These are phyloP conservation scores for Miichthys miiuy DNA, from an alignment of 2,797 vertebrate genomes.

Conservation along the genomic window DNA sequence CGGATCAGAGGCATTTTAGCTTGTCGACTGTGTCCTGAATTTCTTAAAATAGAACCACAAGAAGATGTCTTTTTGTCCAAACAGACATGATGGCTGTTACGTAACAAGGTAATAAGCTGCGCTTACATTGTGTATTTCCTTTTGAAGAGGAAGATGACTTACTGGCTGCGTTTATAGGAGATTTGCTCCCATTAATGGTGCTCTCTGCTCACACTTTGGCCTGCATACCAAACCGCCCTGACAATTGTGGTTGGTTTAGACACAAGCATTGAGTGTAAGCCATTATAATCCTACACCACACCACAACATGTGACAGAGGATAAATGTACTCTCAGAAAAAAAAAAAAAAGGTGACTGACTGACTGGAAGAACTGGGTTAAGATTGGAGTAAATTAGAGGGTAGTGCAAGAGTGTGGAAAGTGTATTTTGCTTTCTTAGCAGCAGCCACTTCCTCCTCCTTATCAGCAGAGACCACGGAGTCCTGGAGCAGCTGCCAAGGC, in stretches of 20 bases:
- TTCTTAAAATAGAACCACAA: slow-evolving; percentile 75
- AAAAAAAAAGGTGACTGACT: not conserved
- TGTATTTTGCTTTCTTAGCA: slow-evolving; percentile 57
- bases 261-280: slow-evolving; percentile 36
- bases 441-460: slow-evolving; percentile 75
- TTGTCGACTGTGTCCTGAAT: slow-evolving; percentile 42
- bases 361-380: slow-evolving; percentile 26
- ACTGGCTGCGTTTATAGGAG: slow-evolving; percentile 57
- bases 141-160: slow-evolving; percentile 62
- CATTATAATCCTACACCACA: slow-evolving; percentile 54
- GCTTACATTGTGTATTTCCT: slow-evolving; percentile 40
- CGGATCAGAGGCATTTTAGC: slow-evolving; percentile 56
- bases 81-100: slow-evolving; percentile 69
- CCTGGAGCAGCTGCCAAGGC: slow-evolving; percentile 74
- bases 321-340: slow-evolving; percentile 31
- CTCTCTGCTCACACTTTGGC: slow-evolving; percentile 45
- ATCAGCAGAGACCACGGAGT: slow-evolving; percentile 72
- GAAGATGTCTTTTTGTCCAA: slow-evolving; percentile 76
- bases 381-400: slow-evolving; percentile 14
- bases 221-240: slow-evolving; percentile 55
- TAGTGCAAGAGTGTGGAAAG: slow-evolving; percentile 47
- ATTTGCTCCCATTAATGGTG: slow-evolving; percentile 50
- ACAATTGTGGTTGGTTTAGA: slow-evolving; percentile 40
- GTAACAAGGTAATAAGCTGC: slow-evolving; percentile 65
- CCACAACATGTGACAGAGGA: slow-evolving; percentile 6